These are phyloP conservation scores for Drosophila mauritiana DNA, from an alignment of 1,140 invertebrate species.

Conservation along the genomic window DNA sequence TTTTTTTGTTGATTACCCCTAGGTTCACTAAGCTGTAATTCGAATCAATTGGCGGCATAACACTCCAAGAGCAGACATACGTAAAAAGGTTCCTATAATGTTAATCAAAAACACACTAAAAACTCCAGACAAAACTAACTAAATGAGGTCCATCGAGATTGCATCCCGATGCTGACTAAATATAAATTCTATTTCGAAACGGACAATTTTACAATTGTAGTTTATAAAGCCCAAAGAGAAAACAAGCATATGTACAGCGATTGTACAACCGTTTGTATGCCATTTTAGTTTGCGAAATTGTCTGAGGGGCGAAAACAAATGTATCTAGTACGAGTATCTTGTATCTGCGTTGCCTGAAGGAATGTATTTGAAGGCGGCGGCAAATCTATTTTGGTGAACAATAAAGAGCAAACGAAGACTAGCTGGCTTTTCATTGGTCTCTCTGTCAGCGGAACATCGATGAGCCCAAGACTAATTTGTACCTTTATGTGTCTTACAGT, in stretches of 20 bases:
- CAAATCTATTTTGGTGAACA: conserved; percentile 80
- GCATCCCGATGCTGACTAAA: conserved; percentile 24
- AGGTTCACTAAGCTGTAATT: conserved; percentile 41
- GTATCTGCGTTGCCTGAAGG: conserved; percentile 60
- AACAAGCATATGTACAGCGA: conserved; percentile 20
- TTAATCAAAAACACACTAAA: conserved; percentile 69
- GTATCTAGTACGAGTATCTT: conserved; percentile 51
- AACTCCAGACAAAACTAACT: conserved; percentile 37
- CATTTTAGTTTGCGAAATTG: conserved; percentile 74
- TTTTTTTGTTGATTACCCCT: conserved; percentile 38
- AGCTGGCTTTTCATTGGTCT: conserved; percentile 30
- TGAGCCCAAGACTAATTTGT: neutral
- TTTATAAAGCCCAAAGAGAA: conserved; percentile 52
- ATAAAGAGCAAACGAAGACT: conserved; percentile 77
- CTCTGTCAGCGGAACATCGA: neutral
- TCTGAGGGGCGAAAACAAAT: conserved; percentile 41
- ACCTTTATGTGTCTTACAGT: conserved; percentile 84
- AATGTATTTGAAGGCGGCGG: conserved; percentile 43
- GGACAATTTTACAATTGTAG: conserved; percentile 78
- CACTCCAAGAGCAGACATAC: conserved; percentile 65
- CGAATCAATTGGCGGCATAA: conserved; percentile 37
- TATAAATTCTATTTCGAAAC: conserved; percentile 67
- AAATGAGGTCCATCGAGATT: conserved; percentile 30
- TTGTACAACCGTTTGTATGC: conserved; percentile 52
- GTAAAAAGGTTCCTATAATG: conserved; percentile 84